Evolutionary conservation across 2,888 invertebrate genomes (phyloP), one percentile per base, ranked within the genome.

Genomic region (Stenotaenia linearis): DNA sequence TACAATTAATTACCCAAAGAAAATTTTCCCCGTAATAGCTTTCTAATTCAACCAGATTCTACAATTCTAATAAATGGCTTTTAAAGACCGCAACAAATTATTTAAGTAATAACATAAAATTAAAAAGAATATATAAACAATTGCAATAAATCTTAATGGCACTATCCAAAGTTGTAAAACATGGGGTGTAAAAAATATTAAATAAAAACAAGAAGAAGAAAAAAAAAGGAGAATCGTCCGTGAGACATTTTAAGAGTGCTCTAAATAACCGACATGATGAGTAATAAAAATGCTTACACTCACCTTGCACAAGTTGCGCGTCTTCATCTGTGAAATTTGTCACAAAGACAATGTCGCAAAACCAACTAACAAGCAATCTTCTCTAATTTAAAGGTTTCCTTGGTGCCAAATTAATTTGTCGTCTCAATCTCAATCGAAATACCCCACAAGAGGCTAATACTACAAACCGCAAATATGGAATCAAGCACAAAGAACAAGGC

Each of bases 361-460:
- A 69, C 28, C 69, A 69, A 69, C 69, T 69, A 69, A 69, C 69
- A 69, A 69, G 69, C 69, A 69, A 69, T 69, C 25, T 69, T 69
- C 25, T 69, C 69, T 69, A 69, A 69, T 69, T 69, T 69, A 69
- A 69, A 69, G 69, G 69, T 69, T 69, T 69, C 69, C 69, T 23
- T 69, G 69, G 69, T 69, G 69, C 69, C 69, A 69, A 69, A 69
- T 69, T 69, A 69, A 69, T 69, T 69, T 69, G 69, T 25, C 28
- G 28, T 69, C 69, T 69, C 69, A 69, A 69, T 69, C 25, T 69
- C 25, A 69, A 69, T 69, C 28, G 69, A 69, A 69, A 69, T 69
- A 69, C 69, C 69, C 69, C 69, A 69, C 69, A 69, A 69, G 69
- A 69, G 69, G 69, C 69, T 69, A 69, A 69, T 69, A 69, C 69